These are phyloP conservation scores for Plumapathes pennacea DNA, from an alignment of 92 coral and sea anemone species.

Conservation along the genomic window DNA sequence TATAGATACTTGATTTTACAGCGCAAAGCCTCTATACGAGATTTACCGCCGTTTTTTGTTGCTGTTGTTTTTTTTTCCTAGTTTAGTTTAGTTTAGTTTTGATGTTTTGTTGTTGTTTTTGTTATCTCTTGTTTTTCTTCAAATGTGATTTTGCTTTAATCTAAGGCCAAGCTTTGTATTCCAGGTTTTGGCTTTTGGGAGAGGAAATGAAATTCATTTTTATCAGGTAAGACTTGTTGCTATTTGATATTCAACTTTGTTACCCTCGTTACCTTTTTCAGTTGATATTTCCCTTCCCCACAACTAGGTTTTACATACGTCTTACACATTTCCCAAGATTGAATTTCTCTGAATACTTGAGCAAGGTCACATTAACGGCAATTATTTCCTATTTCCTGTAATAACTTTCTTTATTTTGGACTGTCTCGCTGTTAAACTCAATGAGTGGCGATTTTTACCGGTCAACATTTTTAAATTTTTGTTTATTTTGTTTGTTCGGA, in stretches of 20 bases:
- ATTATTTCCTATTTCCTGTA: too few relatives aligned
- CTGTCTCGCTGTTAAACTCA: too few relatives aligned
- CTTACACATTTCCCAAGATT: neutral
- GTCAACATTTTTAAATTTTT: too few relatives aligned
- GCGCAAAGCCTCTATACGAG: too few relatives aligned
- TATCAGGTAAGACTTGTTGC: slow-evolving; percentile 64
- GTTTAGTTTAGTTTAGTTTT: neutral
- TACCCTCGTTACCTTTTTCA: neutral
- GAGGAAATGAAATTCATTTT: slow-evolving; percentile 82
- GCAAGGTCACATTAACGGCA: too few relatives aligned
- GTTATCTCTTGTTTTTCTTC: neutral
- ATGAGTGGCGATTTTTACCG: too few relatives aligned
- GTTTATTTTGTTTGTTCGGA: too few relatives aligned
- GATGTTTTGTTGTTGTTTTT: neutral
- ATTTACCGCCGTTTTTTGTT: too few relatives aligned
- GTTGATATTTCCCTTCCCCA: neutral
- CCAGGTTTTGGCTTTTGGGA: slow-evolving; percentile 91
- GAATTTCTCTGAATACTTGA: too few relatives aligned
- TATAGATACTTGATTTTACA: too few relatives aligned
- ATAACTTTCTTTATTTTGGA: too few relatives aligned
- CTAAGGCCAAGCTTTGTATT: neutral
- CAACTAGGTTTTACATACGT: neutral
- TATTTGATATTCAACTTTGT: neutral
- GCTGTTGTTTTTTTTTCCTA: too few relatives aligned
- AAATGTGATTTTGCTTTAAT: neutral